Base-by-base conservation (phyloP, 2,888 invertebrate species). In the Stenchaetothrips biformis region DNA sequence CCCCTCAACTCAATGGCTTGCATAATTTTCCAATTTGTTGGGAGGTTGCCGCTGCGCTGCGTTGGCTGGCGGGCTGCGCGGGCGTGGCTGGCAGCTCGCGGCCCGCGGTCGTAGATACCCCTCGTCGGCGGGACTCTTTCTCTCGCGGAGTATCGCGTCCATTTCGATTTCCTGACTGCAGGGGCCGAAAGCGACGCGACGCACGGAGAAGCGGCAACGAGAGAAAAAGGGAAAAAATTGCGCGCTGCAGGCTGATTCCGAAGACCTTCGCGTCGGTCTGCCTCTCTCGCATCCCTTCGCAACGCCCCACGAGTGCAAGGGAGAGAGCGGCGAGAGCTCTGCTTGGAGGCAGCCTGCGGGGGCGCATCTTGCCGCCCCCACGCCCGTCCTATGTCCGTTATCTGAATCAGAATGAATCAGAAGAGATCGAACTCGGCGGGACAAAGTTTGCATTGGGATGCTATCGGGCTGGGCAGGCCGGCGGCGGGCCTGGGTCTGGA, bases 1-100 rank as follows among this genome's bases (percentile, higher is more conserved):
- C 7, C 67, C 67, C 53, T 25, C 67, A 21, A 25, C 67, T 74
- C 67, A 74, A 74, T 74, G 67, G 67, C 67, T 74, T 74, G 67
- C 67, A 74, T 74, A 74, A 74, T 74, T 74, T 74, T 74, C 21
- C 67, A 74, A 74, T 74, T 74, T 74, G 67, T 74, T 74, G 67
- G 21, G 67, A 74, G 67, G 67, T 74, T 25, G 67, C 37, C 67
- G 67, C 37, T 25, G 67, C 67, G 67, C 67, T 25, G 13, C 8
- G 53, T 7, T 9, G 53, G 53, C 13, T 18, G 53, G 53, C 4
- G 53, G 16, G 53, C 16, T 13, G 53, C 37, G 37, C 37, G 37
- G 37, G 37, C 37, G 37, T 37, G 37, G 37, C 37, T 37, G 37
- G 37, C 37, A 37, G 4, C 37, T 37, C 37, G 37, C 37, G 37